Percentiles rank a stretch among this genome's conserved stretches.
Evolutionary conservation across 2,888 invertebrate species (phyloP).

Genomic region (Micoletzkya japonica): DNA sequence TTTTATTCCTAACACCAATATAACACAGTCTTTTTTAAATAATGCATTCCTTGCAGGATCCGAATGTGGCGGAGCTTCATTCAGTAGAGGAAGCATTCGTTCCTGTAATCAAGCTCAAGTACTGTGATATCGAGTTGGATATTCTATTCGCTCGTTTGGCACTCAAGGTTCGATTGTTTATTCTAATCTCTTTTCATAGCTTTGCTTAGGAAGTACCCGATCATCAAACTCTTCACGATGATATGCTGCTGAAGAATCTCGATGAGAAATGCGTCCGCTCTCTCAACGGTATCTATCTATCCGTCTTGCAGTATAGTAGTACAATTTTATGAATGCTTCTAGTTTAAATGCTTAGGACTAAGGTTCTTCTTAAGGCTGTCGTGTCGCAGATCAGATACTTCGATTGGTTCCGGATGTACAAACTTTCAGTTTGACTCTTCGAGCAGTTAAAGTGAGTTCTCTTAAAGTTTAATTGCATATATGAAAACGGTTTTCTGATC

Average conservation of each 20-base stretch:
- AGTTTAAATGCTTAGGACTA: background rate
- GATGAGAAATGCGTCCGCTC: constrained; percentile 95
- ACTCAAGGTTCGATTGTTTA: constrained; percentile 75
- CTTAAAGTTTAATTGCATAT: background rate
- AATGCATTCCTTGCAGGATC: constrained; percentile 69
- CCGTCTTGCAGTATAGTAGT: no score
- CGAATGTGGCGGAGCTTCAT: constrained; percentile 69
- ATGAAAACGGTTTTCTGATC: no score
- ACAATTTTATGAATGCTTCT: background rate
- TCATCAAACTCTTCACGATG: constrained; percentile 83
- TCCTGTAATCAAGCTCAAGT: constrained; percentile 98
- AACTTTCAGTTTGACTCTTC: constrained; percentile 86
- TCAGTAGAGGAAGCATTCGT: constrained; percentile 98
- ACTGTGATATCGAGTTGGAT: constrained; percentile 94
- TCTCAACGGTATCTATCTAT: constrained; percentile 74
- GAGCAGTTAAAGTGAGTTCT: constrained; percentile 87
- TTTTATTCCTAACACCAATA: no score
- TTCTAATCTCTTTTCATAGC: background rate
- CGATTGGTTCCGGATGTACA: constrained; percentile 91
- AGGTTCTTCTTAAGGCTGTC: constrained; percentile 73
- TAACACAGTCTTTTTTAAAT: no score
- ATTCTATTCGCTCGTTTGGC: constrained; percentile 92
- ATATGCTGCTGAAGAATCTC: constrained; percentile 86
- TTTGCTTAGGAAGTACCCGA: constrained; percentile 71
- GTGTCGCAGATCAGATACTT: constrained; percentile 97